These are phyloP conservation scores for Phania funesta DNA, from an alignment of 2,888 invertebrate genomes.

Conservation along the genomic window DNA sequence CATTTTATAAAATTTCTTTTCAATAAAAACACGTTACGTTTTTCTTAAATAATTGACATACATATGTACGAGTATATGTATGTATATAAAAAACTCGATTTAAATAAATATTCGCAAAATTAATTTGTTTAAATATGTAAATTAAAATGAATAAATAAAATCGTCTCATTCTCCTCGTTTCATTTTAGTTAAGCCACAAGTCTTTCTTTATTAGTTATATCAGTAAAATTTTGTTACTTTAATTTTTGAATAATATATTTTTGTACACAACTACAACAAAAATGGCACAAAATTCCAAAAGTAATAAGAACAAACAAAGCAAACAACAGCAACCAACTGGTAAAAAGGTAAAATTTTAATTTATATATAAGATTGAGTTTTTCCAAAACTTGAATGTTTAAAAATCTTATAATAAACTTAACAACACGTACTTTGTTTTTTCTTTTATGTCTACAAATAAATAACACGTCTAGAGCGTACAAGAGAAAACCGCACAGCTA, in stretches of 20 bases:
- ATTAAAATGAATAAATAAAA: background rate
- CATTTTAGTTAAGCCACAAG: conserved; percentile 49
- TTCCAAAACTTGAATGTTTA: background rate
- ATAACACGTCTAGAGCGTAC: conserved; percentile 71
- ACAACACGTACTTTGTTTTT: background rate
- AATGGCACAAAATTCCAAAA: conserved; percentile 80
- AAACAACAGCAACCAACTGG: conserved; percentile 73
- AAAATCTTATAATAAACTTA: background rate
- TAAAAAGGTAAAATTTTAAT: conserved; percentile 76
- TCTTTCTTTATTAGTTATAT: conserved; percentile 10
- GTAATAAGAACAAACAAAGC: conserved; percentile 79
- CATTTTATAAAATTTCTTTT: background rate
- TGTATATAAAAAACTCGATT: conserved; percentile 35
- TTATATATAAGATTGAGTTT: background rate
- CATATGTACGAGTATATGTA: too few species aligned
- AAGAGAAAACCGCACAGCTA: conserved; percentile 77
- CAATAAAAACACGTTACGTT: conserved; percentile 18
- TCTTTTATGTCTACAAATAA: conserved; percentile 31
- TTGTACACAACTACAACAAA: conserved; percentile 66
- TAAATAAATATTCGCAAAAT: conserved; percentile 15
- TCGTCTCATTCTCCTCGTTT: background rate
- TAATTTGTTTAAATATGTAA: background rate
- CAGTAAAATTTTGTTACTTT: conserved; percentile 70
- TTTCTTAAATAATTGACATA: conserved; percentile 40
- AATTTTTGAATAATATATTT: conserved; percentile 62